Percentiles rank a stretch among this genome's conserved stretches.
Conservation (phyloP, 2,888 invertebrate genomes). For the Caenorhabditis plicata region DNA sequence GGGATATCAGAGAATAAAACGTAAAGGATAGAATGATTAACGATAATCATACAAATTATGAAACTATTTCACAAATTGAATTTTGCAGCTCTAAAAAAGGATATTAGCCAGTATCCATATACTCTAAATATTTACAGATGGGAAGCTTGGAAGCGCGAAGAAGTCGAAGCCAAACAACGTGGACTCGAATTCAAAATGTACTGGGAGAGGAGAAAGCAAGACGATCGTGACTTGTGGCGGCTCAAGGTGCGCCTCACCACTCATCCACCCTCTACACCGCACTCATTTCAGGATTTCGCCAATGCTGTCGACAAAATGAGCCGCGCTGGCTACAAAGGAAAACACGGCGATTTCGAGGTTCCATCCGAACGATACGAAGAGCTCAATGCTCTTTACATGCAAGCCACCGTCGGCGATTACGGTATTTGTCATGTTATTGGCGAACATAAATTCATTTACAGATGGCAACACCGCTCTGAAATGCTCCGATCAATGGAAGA, state of each 20-base stretch:
- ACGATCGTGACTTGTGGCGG: constrained; percentile 48
- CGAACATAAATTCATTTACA: constrained; percentile 10
- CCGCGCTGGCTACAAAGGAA: constrained; percentile 55
- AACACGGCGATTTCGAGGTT: constrained; percentile 51
- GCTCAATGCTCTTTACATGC: constrained; percentile 47
- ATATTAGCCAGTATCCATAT: too few species aligned
- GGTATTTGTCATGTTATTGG: constrained; percentile 14
- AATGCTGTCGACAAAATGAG: constrained; percentile 53
- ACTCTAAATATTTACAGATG: constrained; percentile 39
- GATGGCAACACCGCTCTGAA: constrained; percentile 41
- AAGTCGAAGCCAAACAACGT: constrained; percentile 43
- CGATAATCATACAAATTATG: too few species aligned
- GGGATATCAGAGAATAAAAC: too few species aligned
- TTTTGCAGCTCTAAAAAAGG: too few species aligned
- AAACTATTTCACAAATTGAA: too few species aligned
- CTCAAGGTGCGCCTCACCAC: constrained; percentile 35
- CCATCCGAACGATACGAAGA: constrained; percentile 43
- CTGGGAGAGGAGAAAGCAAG: constrained; percentile 48
- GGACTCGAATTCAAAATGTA: constrained; percentile 47
- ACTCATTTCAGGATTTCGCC: constrained; percentile 48
- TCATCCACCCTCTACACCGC: too few species aligned
- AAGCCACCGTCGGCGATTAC: constrained; percentile 50
- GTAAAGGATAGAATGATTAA: too few species aligned
- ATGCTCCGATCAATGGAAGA: constrained; percentile 43
- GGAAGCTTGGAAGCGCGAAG: constrained; percentile 45